Base-by-base conservation (phyloP, 1,140 invertebrate species). In the Diachasma alloeum region DNA sequence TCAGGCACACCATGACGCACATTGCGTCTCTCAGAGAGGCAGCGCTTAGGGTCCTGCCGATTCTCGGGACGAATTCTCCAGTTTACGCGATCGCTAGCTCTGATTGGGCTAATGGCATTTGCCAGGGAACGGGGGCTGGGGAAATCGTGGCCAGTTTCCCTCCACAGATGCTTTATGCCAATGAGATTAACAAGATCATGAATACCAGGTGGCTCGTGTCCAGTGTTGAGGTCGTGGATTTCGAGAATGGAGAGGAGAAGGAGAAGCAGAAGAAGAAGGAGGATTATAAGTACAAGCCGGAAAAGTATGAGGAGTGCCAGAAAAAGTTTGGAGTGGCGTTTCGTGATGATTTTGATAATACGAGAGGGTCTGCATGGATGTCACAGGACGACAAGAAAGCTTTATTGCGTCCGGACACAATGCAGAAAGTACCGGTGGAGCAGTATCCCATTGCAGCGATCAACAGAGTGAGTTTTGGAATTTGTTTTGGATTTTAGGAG, bases 41-140 rank as follows among this genome's bases (percentile, higher is more conserved):
- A 87, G 82, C 17, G 31, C 6, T 6, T 2, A 87, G 83, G 75
- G 81, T 80, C 53, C 86, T 82, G 48, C 85, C 87, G 39, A 22
- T 90, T 13, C 76, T 91, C 48, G 78, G 85, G 67, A 85, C 87
- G 1, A 88, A 87, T 77, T 85, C 85, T 19, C 70, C 87, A 15
- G 84, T 83, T 78, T 89, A 83, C 69, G 87, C 80, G 5, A 72
- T 90, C 26, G 75, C 80, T 2, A 74, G 81, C 42, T 88, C 85
- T 31, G 88, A 89, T 76, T 83, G 83, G 80, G 83, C 85, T 1
- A 91, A 91, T 79, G 83, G 85, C 26, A 80, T 91, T 24, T 87
- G 88, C 37, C 87, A 89, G 72, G 87, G 87, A 4, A 89, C 87
- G 68, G 78, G 87, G 39, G 84, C 88, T 72, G 91, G 91, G 24